These are phyloP conservation scores for Hystrix brachyura DNA, from an alignment of 2,113 vertebrate genomes.

Conservation along the genomic window DNA sequence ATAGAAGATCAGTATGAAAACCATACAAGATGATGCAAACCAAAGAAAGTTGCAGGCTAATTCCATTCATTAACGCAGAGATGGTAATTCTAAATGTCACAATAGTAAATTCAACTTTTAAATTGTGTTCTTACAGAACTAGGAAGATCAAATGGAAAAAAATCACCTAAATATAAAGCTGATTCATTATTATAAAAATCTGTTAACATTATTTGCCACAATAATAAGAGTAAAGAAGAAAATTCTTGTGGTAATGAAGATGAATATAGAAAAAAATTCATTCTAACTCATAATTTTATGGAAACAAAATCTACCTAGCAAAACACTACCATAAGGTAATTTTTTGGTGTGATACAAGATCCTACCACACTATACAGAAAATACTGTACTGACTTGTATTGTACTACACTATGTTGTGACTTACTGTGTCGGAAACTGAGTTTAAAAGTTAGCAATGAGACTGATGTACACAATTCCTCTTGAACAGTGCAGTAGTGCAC, in stretches of 20 bases:
- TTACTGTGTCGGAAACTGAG: neutral
- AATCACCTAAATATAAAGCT: neutral
- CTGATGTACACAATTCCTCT: neutral
- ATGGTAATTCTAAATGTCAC: neutral
- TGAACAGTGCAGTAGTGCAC: neutral
- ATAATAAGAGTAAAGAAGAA: neutral
- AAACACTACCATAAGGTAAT: neutral
- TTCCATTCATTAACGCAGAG: neutral
- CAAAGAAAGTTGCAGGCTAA: neutral
- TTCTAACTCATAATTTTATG: neutral
- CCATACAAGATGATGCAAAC: neutral
- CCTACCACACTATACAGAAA: neutral
- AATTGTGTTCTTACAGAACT: neutral
- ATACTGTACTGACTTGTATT: neutral
- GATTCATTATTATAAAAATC: neutral
- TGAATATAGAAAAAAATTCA: neutral
- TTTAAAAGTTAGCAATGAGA: neutral
- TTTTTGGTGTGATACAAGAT: neutral
- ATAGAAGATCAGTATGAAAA: neutral
- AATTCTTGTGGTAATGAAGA: neutral
- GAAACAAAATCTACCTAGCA: neutral
- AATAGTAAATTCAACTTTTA: neutral
- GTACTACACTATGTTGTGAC: too few species aligned
- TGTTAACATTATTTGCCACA: neutral
- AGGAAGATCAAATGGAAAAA: neutral